phyloP scores from a whole-genome alignment of 2,888 invertebrate genomes.

The Tipula unca region DNA sequence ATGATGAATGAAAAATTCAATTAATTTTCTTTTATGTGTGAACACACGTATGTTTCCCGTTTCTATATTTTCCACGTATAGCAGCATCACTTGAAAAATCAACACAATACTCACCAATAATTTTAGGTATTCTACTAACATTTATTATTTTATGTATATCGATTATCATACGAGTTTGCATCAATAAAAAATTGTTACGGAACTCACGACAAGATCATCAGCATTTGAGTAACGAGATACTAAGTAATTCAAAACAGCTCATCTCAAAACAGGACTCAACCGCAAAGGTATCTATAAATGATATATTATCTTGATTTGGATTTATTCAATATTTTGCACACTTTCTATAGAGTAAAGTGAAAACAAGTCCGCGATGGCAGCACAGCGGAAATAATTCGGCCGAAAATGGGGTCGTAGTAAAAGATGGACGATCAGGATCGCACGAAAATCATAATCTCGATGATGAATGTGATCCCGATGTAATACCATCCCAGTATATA shows the following conservation, averaged over 20 bases:
- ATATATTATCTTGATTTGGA: neutral
- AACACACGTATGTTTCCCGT: neutral
- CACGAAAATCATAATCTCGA: slow-evolving; percentile 22
- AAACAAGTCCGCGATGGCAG: slow-evolving; percentile 14
- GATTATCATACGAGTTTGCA: slow-evolving; percentile 23
- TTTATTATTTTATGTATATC: slow-evolving; percentile 22
- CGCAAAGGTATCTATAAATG: slow-evolving; percentile 19
- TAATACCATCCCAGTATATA: slow-evolving; percentile 55
- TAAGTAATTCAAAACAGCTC: slow-evolving; percentile 23
- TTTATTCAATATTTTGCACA: neutral
- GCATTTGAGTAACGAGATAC: slow-evolving; percentile 17
- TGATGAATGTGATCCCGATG: slow-evolving; percentile 47
- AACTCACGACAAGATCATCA: neutral
- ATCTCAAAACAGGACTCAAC: slow-evolving; percentile 19
- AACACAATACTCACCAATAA: slow-evolving; percentile 39
- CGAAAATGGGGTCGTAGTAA: neutral
- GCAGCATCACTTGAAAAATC: slow-evolving; percentile 31
- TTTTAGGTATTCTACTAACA: slow-evolving; percentile 41
- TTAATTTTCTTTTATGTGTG: neutral
- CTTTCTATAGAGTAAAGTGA: neutral
- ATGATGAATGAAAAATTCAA: neutral
- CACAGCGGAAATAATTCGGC: neutral
- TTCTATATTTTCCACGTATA: neutral
- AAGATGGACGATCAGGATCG: neutral
- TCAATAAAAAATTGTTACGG: slow-evolving; percentile 16